Percentiles rank a stretch among this genome's conserved stretches.
These are phyloP conservation scores for Ficedula albicollis DNA, from an alignment of 2,797 vertebrate species.

Conservation along the genomic window DNA sequence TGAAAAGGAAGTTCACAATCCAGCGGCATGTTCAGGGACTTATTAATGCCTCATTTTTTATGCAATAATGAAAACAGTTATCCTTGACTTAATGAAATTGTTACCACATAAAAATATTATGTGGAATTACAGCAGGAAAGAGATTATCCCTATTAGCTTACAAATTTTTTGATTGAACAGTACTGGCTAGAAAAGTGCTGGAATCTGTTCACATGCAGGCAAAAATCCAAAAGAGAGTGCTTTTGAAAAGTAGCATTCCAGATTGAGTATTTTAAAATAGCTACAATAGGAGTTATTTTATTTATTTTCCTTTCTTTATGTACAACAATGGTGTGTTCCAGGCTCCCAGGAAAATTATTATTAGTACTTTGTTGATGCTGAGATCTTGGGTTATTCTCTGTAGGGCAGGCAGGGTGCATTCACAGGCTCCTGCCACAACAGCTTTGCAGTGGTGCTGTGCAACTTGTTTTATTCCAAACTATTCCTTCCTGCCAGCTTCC, in stretches of 20 bases:
- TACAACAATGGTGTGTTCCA: slow-evolving; percentile 8
- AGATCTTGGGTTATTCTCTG: neutral
- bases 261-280: neutral
- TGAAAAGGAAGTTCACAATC: neutral
- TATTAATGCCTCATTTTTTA: neutral
- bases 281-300: slow-evolving; percentile 22
- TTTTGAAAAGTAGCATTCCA: neutral
- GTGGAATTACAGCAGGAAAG: neutral
- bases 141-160: neutral
- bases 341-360: slow-evolving; percentile 36
- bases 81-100: neutral
- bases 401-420: neutral
- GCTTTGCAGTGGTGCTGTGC: neutral
- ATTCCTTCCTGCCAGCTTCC: neutral
- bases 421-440: neutral
- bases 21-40: neutral
- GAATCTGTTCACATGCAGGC: neutral
- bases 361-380: neutral
- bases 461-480: neutral
- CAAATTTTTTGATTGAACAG: neutral
- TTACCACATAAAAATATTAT: neutral
- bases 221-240: neutral
- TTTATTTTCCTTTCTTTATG: slow-evolving; percentile 45
- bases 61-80: neutral
- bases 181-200: neutral